These are phyloP conservation scores for Balaeniceps rex DNA, from an alignment of 2,113 vertebrate genomes.

Conservation along the genomic window DNA sequence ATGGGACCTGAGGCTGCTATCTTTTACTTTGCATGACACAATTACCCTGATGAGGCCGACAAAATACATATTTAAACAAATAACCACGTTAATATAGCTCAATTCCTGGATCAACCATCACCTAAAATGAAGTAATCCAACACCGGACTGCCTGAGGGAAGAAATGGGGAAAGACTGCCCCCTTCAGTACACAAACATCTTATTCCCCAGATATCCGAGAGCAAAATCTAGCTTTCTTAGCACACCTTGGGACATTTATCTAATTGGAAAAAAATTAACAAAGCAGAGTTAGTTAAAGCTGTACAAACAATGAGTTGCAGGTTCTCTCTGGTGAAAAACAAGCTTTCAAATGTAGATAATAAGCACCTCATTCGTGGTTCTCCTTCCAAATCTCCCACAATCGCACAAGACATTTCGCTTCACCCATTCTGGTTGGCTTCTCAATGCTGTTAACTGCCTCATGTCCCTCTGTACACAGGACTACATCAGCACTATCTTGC, in stretches of 20 bases:
- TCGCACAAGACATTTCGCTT: not conserved
- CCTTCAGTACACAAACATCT: not conserved
- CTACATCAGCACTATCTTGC: not conserved
- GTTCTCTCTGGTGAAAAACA: not conserved
- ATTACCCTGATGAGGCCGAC: not conserved
- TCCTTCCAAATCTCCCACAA: not conserved
- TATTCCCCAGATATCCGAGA: not conserved
- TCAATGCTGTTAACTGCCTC: not conserved
- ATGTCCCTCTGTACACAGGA: not conserved
- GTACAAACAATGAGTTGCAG: not conserved
- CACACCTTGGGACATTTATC: not conserved
- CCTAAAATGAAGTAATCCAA: not conserved
- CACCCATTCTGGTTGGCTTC: not conserved
- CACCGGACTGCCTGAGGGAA: not conserved
- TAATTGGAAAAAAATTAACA: not conserved
- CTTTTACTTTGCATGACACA: not conserved
- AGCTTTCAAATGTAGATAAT: not conserved
- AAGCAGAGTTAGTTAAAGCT: not conserved
- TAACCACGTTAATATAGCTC: not conserved
- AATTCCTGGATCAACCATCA: not conserved
- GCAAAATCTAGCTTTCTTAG: not conserved
- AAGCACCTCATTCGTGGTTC: not conserved
- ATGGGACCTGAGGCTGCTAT: not conserved
- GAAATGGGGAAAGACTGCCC: constrained; percentile 28
- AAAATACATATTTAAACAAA: constrained; percentile 30